Evolutionary conservation across 2,797 vertebrate species (phyloP).

Genomic region (Coregonus ussuriensis): DNA sequence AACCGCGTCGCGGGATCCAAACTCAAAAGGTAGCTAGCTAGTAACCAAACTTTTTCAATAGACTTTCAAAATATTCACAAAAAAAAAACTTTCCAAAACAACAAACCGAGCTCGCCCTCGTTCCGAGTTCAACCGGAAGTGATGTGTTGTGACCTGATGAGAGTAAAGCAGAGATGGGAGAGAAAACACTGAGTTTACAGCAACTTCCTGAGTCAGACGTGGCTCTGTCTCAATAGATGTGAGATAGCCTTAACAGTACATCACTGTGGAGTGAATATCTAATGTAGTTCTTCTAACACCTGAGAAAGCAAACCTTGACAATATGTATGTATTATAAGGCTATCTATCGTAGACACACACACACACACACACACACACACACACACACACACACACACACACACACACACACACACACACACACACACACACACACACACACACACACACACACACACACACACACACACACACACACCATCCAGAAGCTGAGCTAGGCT

Average conservation of each 20-base stretch:
- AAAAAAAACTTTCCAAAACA: too few species aligned
- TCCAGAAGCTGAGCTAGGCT: constrained; percentile 18
- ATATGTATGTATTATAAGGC: not conserved
- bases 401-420: not conserved
- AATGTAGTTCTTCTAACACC: not conserved
- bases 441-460: not conserved
- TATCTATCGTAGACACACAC: not conserved
- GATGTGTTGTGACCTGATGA: not conserved
- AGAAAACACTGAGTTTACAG: constrained; percentile 42
- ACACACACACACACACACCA: not conserved
- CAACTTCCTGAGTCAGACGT: constrained; percentile 38
- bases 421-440: not conserved
- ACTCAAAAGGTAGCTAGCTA: too few species aligned
- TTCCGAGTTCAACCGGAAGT: too few species aligned
- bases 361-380: too few species aligned
- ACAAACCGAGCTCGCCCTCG: too few species aligned
- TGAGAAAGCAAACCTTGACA: not conserved
- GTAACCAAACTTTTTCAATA: too few species aligned
- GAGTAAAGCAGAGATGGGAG: constrained; percentile 8
- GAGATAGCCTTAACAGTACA: not conserved
- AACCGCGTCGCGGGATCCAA: too few species aligned
- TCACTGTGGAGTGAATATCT: not conserved
- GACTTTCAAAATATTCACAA: too few species aligned
- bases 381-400: not conserved
- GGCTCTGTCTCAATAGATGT: constrained; percentile 33